phyloP scores from a whole-genome alignment of 2,113 vertebrate species.

The Anhinga anhinga region DNA sequence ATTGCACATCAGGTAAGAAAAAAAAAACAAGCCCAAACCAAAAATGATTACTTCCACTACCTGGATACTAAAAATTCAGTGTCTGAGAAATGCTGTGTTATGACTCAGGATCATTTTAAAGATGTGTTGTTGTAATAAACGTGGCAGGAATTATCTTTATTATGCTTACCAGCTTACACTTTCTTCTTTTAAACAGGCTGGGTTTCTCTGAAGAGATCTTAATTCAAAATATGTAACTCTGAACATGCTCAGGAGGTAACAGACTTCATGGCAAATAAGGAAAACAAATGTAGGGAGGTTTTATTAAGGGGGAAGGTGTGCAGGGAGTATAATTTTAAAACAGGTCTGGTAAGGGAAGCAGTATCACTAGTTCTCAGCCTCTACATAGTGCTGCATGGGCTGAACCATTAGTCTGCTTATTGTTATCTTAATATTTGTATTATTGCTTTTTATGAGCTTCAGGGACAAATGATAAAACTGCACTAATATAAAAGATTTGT shows the following conservation, averaged over 20 bases:
- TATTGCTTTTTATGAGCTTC: not conserved
- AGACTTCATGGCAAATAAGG: not conserved
- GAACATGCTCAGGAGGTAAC: not conserved
- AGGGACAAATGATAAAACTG: not conserved
- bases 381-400: not conserved
- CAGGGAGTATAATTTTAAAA: not conserved
- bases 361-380: not conserved
- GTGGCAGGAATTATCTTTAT: not conserved
- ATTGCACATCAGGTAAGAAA: not conserved
- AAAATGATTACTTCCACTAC: not conserved
- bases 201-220: not conserved
- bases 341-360: not conserved
- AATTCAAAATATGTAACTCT: not conserved
- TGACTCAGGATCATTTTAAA: not conserved
- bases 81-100: not conserved
- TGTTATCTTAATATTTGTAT: not conserved
- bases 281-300: not conserved
- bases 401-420: not conserved
- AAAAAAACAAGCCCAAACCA: not conserved
- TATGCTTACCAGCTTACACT: not conserved
- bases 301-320: not conserved
- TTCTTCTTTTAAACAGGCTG: not conserved
- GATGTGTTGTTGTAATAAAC: not conserved
- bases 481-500: not conserved
- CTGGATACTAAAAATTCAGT: not conserved